phyloP scores from a whole-genome alignment of 1,140 invertebrate species.

The Gerris buenoi region DNA sequence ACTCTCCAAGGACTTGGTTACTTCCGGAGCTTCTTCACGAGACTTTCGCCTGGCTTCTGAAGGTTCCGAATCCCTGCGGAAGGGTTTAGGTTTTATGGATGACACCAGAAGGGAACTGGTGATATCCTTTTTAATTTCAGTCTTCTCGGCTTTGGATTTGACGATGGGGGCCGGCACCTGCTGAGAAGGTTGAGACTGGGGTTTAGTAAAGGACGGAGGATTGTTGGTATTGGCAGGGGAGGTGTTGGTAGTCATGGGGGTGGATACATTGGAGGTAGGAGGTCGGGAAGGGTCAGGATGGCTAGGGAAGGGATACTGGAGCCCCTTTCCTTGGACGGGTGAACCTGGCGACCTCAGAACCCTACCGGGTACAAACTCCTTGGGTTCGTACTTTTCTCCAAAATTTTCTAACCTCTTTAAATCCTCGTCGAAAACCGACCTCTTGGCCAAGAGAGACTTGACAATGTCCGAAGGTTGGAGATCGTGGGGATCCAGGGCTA shows the following conservation, averaged over 20 bases:
- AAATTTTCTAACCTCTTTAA: conserved; percentile 80
- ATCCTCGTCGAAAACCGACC: conserved; percentile 91
- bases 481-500: conserved; percentile 57
- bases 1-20: conserved; percentile 12
- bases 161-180: neutral
- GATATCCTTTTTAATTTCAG: neutral
- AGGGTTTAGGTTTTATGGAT: conserved; percentile 14
- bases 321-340: conserved; percentile 37
- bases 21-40: conserved; percentile 18
- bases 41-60: conserved; percentile 17
- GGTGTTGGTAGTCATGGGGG: conserved; percentile 15
- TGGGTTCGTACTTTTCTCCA: conserved; percentile 68
- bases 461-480: conserved; percentile 86
- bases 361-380: conserved; percentile 34
- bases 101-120: conserved; percentile 1
- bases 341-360: conserved; percentile 24
- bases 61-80: conserved; percentile 17
- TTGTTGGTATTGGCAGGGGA: conserved; percentile 10
- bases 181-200: neutral
- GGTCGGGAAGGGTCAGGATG: conserved; percentile 36
- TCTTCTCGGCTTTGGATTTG: conserved; percentile 9
- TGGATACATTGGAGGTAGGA: conserved; percentile 19
- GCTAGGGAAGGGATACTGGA: conserved; percentile 68
- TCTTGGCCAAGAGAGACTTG: conserved; percentile 75
- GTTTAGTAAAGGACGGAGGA: conserved; percentile 8